Evolutionary conservation across 2,888 invertebrate species (phyloP).

Genomic region (Dolomedes plantarius): DNA sequence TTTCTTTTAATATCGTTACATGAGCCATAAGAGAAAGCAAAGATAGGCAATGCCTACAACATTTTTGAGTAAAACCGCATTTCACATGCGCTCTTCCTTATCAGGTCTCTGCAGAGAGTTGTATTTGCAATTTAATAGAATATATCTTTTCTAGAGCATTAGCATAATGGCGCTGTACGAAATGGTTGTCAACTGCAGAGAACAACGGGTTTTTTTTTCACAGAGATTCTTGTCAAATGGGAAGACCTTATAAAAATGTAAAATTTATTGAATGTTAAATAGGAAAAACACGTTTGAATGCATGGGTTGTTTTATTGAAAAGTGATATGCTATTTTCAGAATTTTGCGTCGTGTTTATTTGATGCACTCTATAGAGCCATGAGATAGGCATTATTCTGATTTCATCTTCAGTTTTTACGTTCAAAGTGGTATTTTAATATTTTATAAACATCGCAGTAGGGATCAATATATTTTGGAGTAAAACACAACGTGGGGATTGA

Average conservation of each 20-base stretch:
- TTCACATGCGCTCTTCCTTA: neutral
- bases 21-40: neutral
- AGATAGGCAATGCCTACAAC: neutral
- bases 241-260: neutral
- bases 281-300: neutral
- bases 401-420: too few relatives aligned
- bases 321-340: neutral
- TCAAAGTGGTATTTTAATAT: too few relatives aligned
- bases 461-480: too few relatives aligned
- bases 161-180: neutral
- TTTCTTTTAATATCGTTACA: neutral
- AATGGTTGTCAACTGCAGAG: neutral
- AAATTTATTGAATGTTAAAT: neutral
- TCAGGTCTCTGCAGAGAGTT: neutral
- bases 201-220: neutral
- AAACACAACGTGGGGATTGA: too few relatives aligned
- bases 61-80: neutral
- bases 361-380: too few relatives aligned
- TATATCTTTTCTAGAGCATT: neutral
- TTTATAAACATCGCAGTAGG: too few relatives aligned
- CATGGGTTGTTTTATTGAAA: neutral
- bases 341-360: too few relatives aligned
- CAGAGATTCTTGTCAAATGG: neutral
- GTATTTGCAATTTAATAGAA: slow-evolving; percentile 2
- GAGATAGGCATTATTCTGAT: too few relatives aligned